Percentiles rank a stretch among this genome's conserved stretches.
Conservation (phyloP, 2,113 vertebrate genomes). For the Thermophis baileyi region DNA sequence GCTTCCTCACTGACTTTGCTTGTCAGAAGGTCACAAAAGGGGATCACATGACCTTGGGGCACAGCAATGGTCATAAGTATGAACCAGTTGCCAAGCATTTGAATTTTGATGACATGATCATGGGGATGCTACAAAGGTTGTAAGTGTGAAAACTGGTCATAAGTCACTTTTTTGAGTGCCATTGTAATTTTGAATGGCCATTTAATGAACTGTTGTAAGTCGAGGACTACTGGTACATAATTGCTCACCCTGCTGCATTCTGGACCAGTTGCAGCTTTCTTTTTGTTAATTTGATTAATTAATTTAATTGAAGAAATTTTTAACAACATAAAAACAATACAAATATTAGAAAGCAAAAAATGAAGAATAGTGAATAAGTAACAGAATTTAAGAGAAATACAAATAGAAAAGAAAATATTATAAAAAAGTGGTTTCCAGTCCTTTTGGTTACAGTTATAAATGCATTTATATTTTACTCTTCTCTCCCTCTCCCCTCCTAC, state of each 20-base stretch:
- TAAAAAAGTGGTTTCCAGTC: background rate
- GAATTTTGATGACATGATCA: too few relatives aligned
- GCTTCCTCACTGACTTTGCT: too few relatives aligned
- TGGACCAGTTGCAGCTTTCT: background rate
- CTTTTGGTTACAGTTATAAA: background rate
- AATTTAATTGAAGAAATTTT: background rate
- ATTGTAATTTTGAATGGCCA: too few relatives aligned
- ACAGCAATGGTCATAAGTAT: too few relatives aligned
- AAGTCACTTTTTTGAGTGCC: too few relatives aligned
- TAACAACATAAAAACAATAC: background rate
- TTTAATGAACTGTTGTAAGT: too few relatives aligned
- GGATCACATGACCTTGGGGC: too few relatives aligned
- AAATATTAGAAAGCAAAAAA: background rate
- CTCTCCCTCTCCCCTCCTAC: background rate
- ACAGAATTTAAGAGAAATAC: background rate
- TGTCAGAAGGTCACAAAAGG: too few relatives aligned
- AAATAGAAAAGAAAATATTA: background rate
- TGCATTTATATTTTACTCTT: background rate
- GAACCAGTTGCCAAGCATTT: too few relatives aligned
- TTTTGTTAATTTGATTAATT: background rate
- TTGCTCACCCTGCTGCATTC: background rate
- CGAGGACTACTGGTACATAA: background rate
- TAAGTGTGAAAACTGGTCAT: too few relatives aligned
- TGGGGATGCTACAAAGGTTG: too few relatives aligned
- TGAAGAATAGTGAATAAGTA: background rate